Evolutionary conservation across 2,888 invertebrate genomes (phyloP).

Genomic region (Mythimna albipuncta): DNA sequence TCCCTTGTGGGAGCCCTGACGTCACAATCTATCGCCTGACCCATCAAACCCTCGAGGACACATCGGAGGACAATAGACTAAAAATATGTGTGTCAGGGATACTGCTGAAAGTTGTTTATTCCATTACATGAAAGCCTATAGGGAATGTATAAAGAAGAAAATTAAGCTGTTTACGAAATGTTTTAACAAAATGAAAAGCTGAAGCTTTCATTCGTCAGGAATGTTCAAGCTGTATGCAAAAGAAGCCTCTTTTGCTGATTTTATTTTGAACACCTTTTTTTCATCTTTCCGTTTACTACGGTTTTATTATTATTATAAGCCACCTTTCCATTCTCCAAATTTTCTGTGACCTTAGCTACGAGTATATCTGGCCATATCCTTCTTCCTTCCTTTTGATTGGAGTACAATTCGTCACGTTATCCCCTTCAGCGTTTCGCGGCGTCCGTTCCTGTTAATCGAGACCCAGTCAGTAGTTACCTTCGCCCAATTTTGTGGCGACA

Average conservation of each 20-base stretch:
- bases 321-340: too few species aligned
- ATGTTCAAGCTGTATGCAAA: too few species aligned
- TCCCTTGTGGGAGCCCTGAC: conserved; percentile 45
- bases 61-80: conserved; percentile 24
- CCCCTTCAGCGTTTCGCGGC: too few species aligned
- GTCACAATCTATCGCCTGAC: conserved; percentile 37
- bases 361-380: too few species aligned
- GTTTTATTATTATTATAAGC: too few species aligned
- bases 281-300: neutral
- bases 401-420: too few species aligned
- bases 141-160: conserved; percentile 4
- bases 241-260: neutral
- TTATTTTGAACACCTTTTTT: neutral
- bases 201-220: neutral
- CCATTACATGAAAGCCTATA: conserved; percentile 3
- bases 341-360: too few species aligned
- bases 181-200: neutral
- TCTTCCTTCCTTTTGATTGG: too few species aligned
- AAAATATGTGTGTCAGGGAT: conserved; percentile 45
- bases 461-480: too few species aligned
- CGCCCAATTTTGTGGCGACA: too few species aligned
- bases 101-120: conserved; percentile 10
- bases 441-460: too few species aligned
- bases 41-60: conserved; percentile 45
- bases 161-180: neutral